Percentiles rank a stretch among this genome's conserved stretches.
Conservation (phyloP, 1,140 invertebrate genomes). For the Trachymyrmex cornetzi region DNA sequence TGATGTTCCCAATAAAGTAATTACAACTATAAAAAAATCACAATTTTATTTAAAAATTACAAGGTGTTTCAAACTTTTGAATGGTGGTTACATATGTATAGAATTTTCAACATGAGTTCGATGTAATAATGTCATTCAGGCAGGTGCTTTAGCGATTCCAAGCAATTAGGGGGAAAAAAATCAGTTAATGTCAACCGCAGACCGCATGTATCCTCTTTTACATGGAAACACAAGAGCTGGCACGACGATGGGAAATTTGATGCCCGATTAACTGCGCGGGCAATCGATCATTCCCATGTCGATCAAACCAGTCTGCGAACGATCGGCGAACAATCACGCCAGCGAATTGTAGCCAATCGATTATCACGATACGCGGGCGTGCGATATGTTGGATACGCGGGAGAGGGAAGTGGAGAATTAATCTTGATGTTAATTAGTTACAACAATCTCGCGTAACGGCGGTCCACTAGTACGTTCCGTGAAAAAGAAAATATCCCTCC, state of each 20-base stretch:
- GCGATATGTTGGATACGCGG: constrained; percentile 8
- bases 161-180: constrained; percentile 38
- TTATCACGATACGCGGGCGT: constrained; percentile 37
- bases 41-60: too few species aligned
- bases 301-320: constrained; percentile 62
- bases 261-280: constrained; percentile 57
- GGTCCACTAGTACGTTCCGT: neutral
- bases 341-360: constrained; percentile 60
- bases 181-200: constrained; percentile 61
- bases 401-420: constrained; percentile 31
- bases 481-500: constrained; percentile 44
- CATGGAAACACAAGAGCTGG: constrained; percentile 39
- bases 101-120: neutral
- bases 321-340: constrained; percentile 56
- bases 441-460: constrained; percentile 34
- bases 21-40: too few species aligned
- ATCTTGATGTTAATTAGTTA: constrained; percentile 65
- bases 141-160: constrained; percentile 5
- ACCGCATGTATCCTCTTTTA: constrained; percentile 53
- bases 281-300: constrained; percentile 64
- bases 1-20: too few species aligned
- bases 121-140: constrained; percentile 21
- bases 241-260: constrained; percentile 64
- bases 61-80: too few species aligned
- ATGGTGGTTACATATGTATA: neutral